Evolutionary conservation across 2,113 vertebrate genomes (phyloP).

Genomic region (Cryptomyrus ogoouensis): DNA sequence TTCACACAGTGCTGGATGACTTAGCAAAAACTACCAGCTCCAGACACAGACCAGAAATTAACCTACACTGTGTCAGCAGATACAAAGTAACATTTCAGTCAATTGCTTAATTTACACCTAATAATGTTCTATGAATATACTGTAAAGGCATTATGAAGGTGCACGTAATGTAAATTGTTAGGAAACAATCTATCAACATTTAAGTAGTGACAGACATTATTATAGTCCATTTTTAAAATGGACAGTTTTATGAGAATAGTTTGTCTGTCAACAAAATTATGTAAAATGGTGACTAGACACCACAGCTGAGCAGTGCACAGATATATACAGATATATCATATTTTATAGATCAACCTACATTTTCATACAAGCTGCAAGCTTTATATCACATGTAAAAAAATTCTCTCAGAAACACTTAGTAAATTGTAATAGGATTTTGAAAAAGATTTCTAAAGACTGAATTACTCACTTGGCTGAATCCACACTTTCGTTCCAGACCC

Average conservation of each 20-base stretch:
- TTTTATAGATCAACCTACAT: no score
- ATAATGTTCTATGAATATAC: background rate
- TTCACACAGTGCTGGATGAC: conserved; percentile 4
- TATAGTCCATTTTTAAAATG: background rate
- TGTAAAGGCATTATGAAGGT: no score
- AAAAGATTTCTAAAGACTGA: background rate
- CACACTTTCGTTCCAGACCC: conserved; percentile 38
- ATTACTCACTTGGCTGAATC: conserved; percentile 18
- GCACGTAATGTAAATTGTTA: no score
- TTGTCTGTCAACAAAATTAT: background rate
- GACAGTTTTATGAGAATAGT: background rate
- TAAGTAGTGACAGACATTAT: background rate
- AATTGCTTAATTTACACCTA: background rate
- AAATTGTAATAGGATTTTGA: no score
- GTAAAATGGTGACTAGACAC: background rate
- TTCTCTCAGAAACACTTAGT: no score
- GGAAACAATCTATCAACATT: background rate
- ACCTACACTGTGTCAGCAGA: background rate
- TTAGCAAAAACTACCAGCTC: background rate
- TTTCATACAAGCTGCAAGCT: no score
- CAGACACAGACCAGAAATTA: background rate
- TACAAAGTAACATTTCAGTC: background rate
- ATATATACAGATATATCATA: no score
- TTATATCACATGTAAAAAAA: no score
- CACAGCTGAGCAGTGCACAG: no score